phyloP scores from a whole-genome alignment of 2,797 vertebrate genomes.

The Buphagus erythrorhynchus region DNA sequence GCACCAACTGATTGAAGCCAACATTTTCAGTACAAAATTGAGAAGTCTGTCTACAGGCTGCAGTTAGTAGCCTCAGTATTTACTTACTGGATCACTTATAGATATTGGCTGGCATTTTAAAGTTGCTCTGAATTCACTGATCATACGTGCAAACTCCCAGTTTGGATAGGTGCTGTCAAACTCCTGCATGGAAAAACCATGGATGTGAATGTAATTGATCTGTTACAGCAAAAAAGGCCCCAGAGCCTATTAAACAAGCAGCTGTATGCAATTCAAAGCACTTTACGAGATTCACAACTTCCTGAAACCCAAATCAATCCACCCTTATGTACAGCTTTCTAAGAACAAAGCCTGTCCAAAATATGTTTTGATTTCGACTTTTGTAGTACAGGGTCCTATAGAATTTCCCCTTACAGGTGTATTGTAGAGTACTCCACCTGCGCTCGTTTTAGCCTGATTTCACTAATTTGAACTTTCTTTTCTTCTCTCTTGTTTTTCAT shows the following conservation, averaged over 20 bases:
- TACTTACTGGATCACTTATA: conserved; percentile 83
- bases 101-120: conserved; percentile 84
- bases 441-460: conserved; percentile 83
- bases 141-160: conserved; percentile 95
- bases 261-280: not conserved
- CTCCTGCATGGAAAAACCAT: conserved; percentile 74
- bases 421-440: conserved; percentile 79
- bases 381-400: not conserved
- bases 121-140: conserved; percentile 89
- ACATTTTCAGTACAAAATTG: not conserved
- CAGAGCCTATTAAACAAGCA: not conserved
- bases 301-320: not conserved
- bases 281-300: not conserved
- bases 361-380: not conserved
- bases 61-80: not conserved
- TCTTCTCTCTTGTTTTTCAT: conserved; percentile 87
- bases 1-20: not conserved
- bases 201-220: not conserved
- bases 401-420: not conserved
- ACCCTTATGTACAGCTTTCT: not conserved
- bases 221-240: not conserved
- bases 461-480: conserved; percentile 79
- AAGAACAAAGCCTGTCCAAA: not conserved
- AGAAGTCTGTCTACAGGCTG: not conserved
- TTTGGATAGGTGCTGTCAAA: conserved; percentile 85